A percentile compares a stretch with the other conserved stretches of the same genome.
Conservation (phyloP, 2,113 vertebrate genomes). For the Bathybates hornii region DNA sequence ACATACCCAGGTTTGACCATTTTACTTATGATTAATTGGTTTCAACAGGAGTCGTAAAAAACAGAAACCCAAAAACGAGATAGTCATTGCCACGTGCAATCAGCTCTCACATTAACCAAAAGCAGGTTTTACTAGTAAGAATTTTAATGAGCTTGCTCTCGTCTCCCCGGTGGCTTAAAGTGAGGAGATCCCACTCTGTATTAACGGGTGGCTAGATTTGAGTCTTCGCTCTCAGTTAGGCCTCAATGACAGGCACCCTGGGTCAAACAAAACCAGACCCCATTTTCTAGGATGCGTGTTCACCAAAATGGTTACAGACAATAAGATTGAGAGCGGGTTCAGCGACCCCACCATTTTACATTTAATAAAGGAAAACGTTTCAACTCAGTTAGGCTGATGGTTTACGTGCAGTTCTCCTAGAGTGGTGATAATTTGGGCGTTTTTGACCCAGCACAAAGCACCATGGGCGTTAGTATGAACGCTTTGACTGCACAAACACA, state of each 20-base stretch:
- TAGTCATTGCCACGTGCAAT: background rate
- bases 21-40: background rate
- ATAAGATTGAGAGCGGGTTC: background rate
- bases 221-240: background rate
- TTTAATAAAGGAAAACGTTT: background rate
- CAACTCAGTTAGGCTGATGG: background rate
- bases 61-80: background rate
- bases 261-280: background rate
- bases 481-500: background rate
- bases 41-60: background rate
- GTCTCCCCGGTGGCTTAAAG: background rate
- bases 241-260: background rate
- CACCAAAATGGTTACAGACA: background rate
- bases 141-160: background rate
- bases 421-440: background rate
- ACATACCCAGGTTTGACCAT: background rate
- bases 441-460: background rate
- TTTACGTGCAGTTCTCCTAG: background rate
- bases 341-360: background rate
- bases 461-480: background rate
- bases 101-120: background rate
- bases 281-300: background rate
- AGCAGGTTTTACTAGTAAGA: background rate
- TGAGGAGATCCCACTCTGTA: background rate
- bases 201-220: background rate